Percentiles rank a stretch among this genome's conserved stretches.
These are phyloP conservation scores for Hetaerina americana DNA, from an alignment of 1,140 invertebrate genomes.

Conservation along the genomic window DNA sequence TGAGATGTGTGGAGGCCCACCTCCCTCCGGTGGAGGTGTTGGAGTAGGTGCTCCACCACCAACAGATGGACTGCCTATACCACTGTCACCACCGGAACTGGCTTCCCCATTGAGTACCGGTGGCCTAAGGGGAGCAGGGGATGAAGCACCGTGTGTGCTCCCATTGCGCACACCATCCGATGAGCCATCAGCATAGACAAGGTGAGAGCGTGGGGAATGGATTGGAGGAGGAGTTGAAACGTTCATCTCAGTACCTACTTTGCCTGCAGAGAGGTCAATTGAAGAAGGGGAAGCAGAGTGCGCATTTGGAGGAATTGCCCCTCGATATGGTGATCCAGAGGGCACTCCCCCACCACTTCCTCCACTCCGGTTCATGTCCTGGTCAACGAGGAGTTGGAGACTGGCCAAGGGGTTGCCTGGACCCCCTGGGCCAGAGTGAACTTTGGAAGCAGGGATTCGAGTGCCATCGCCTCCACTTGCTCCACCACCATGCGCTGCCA, in stretches of 20 bases:
- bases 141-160: not conserved
- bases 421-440: not conserved
- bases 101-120: slow-evolving; percentile 11
- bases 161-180: not conserved
- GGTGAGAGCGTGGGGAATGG: not conserved
- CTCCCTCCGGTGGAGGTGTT: not conserved
- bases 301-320: not conserved
- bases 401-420: slow-evolving; percentile 12
- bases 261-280: not conserved
- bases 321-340: not conserved
- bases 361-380: slow-evolving; percentile 11
- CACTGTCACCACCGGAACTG: slow-evolving; percentile 11
- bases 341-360: slow-evolving; percentile 3
- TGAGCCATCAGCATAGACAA: not conserved
- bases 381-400: slow-evolving; percentile 14
- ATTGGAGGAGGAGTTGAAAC: not conserved
- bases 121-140: not conserved
- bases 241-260: not conserved
- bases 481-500: slow-evolving; percentile 1
- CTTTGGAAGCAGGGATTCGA: not conserved
- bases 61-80: slow-evolving; percentile 5
- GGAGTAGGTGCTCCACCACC: not conserved
- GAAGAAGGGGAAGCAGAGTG: not conserved
- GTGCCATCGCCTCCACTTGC: slow-evolving; percentile 2
- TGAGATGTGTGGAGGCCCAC: not conserved